Percentiles rank a stretch among this genome's conserved stretches.
Conservation (phyloP, 1,140 invertebrate species). For the Zaprionus lachaisei region DNA sequence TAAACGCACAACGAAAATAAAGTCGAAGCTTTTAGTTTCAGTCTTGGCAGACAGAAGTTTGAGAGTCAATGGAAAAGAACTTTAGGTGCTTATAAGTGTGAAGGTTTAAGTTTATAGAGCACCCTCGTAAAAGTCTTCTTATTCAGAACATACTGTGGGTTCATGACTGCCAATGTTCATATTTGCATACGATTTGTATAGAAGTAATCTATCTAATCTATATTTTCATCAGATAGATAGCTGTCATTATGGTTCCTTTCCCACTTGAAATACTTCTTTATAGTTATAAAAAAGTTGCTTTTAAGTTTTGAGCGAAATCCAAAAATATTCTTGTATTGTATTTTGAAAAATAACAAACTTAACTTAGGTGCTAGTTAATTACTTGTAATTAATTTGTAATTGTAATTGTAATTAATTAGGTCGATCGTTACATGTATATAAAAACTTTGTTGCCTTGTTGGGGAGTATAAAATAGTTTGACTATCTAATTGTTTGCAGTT, state of each 20-base stretch:
- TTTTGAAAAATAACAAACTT: slow-evolving; percentile 80
- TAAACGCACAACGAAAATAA: slow-evolving; percentile 11
- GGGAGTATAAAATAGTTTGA: slow-evolving; percentile 76
- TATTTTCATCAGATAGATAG: no score
- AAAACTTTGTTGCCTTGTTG: slow-evolving; percentile 52
- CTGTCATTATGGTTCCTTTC: no score
- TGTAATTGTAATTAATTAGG: neutral
- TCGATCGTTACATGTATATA: slow-evolving; percentile 41
- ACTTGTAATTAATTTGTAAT: slow-evolving; percentile 22
- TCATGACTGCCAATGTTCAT: no score
- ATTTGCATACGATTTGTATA: no score
- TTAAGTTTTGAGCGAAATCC: slow-evolving; percentile 70
- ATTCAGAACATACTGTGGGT: no score
- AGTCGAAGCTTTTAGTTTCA: slow-evolving; percentile 19
- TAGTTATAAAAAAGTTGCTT: neutral
- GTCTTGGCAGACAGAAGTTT: neutral
- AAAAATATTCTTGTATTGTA: slow-evolving; percentile 73
- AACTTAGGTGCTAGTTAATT: slow-evolving; percentile 72
- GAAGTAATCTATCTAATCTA: neutral
- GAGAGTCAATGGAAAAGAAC: slow-evolving; percentile 16
- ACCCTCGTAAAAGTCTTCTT: no score
- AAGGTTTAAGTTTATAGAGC: neutral
- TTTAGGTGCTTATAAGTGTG: neutral
- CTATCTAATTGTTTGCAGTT: slow-evolving; percentile 65
- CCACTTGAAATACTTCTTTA: no score